Evolutionary conservation across 2,888 invertebrate genomes (phyloP).

Genomic region (Heliconius aoede): DNA sequence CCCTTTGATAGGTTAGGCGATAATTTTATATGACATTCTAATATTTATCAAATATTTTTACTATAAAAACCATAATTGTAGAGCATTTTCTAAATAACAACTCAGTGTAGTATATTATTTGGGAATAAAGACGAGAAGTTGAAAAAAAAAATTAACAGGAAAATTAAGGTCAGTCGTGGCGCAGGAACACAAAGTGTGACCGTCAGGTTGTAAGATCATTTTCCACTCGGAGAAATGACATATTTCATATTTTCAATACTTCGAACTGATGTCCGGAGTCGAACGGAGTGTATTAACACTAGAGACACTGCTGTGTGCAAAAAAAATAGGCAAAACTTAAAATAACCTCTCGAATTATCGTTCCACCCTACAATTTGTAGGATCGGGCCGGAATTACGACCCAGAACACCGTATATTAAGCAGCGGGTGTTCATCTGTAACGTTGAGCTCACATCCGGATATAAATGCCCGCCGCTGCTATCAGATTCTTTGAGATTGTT

Average conservation of each 20-base stretch:
- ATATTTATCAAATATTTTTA: too few relatives aligned
- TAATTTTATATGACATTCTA: too few relatives aligned
- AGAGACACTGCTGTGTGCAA: too few relatives aligned
- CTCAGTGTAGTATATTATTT: neutral
- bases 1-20: too few relatives aligned
- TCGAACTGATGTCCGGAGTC: too few relatives aligned
- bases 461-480: conserved; percentile 34
- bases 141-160: neutral
- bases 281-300: too few relatives aligned
- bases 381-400: conserved; percentile 42
- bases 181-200: too few relatives aligned
- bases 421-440: conserved; percentile 54
- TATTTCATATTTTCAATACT: too few relatives aligned
- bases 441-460: conserved; percentile 36
- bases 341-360: conserved; percentile 33
- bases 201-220: too few relatives aligned
- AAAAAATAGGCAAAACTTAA: conserved; percentile 4
- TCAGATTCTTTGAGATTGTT: conserved; percentile 34
- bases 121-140: neutral
- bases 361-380: conserved; percentile 43
- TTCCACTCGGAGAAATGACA: too few relatives aligned
- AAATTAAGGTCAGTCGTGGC: conserved; percentile 6
- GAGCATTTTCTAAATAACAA: neutral
- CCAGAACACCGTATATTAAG: conserved; percentile 59
- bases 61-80: neutral